Base-by-base conservation (phyloP, 2,888 invertebrate species). In the Nemotelus nigrinus region DNA sequence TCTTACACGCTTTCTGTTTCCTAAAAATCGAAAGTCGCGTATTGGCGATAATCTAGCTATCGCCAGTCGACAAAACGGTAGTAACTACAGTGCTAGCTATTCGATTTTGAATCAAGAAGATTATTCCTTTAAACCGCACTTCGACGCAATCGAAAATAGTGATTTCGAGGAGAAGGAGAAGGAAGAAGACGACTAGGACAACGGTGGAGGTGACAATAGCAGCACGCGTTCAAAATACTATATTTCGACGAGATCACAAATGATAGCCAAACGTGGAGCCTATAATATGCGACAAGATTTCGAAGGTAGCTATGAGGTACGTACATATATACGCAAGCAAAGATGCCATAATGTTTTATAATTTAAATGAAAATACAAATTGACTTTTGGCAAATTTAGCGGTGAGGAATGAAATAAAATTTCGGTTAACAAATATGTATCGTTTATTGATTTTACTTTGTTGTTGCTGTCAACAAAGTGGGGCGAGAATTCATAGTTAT, bases 211-310 rank as follows among this genome's bases (percentile, higher is more conserved):
- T n/a, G 45, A 67, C 47, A 25, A 25, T 25, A 25, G 25, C 25
- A 25, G 25, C 25, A 25, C 25, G 25, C 25, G 25, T 25, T 25
- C 1, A 25, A 25, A 25, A 25, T 25, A 25, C 25, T 25, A 25
- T 25, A 25, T 25, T 25, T 25, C 25, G 74, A 74, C n/a, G 77
- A 71, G 48, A 65, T 2, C 10, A n/a, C 58, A 67, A 60, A 77
- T 79, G 79, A 63, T 25, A 7, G 63, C 25, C 53, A 74, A 75
- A 64, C 50, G 75, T 41, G 70, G 70, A 48, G 43, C 64, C 4
- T 79, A 79, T 50, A 77, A 79, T 65, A 77, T 79, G 77, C 50
- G 79, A 71, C 79, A 79, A 50, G 76, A 77, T 7, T 79, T 79
- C 48, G 79, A 79, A 71, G 77, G 58, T 10, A 77, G 77, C 47